These are phyloP conservation scores for Menidia menidia DNA, from an alignment of 2,797 vertebrate species.

Conservation along the genomic window DNA sequence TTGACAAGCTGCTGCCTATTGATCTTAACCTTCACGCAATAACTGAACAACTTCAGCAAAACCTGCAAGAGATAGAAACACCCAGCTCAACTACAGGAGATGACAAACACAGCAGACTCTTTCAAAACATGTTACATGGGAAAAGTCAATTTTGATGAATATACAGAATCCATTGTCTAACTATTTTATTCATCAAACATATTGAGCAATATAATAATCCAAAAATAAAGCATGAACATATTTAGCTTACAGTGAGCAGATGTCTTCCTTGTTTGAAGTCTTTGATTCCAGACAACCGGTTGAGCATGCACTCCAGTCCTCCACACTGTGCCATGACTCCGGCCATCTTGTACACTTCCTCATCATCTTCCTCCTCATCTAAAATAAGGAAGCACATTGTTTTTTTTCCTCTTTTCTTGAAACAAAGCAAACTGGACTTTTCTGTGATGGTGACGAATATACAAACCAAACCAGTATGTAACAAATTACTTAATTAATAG, in stretches of 20 bases:
- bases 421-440: neutral
- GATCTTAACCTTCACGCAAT: conserved; percentile 98
- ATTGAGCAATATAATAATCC: too few species aligned
- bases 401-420: neutral
- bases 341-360: conserved; percentile 99
- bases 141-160: too few species aligned
- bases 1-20: conserved; percentile 97
- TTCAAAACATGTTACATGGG: neutral
- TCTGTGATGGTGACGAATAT: too few species aligned
- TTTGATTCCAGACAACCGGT: conserved; percentile 94
- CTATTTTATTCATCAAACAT: too few species aligned
- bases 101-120: neutral
- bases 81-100: neutral
- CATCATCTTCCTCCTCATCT: conserved; percentile 99
- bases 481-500: neutral
- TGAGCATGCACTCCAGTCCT: conserved; percentile 97
- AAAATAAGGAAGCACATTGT: conserved; percentile 1
- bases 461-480: too few species aligned
- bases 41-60: conserved; percentile 96
- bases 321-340: conserved; percentile 98
- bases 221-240: too few species aligned
- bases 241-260: conserved; percentile 90
- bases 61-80: conserved; percentile 80
- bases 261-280: conserved; percentile 99
- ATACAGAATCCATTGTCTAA: too few species aligned